These are phyloP conservation scores for Tipula confusa DNA, from an alignment of 2,888 invertebrate species.

Conservation along the genomic window DNA sequence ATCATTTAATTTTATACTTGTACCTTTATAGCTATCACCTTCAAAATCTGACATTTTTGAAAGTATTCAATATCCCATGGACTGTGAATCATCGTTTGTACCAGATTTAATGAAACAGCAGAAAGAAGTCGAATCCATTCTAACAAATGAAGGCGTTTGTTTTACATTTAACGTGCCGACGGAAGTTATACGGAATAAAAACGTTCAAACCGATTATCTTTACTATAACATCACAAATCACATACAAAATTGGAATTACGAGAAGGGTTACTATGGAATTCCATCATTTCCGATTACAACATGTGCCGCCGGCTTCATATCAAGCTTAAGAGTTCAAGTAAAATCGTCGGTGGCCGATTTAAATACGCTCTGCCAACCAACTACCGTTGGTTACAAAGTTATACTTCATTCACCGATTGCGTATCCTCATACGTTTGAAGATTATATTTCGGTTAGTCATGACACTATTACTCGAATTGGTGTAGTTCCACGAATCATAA, in stretches of 20 bases:
- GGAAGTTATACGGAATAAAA: too few relatives aligned
- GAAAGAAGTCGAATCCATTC: neutral
- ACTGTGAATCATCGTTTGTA: neutral
- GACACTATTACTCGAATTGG: too few relatives aligned
- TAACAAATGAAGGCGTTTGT: too few relatives aligned
- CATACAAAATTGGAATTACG: neutral
- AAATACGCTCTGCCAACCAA: neutral
- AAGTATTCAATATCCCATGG: neutral
- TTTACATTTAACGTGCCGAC: too few relatives aligned
- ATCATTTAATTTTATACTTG: neutral
- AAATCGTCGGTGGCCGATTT: neutral
- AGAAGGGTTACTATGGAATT: neutral
- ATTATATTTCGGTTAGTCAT: neutral
- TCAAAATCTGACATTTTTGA: neutral
- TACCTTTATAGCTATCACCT: neutral
- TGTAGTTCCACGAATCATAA: neutral
- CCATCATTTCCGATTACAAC: neutral
- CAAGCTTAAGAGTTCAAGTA: neutral
- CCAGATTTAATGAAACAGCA: neutral
- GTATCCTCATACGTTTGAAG: neutral
- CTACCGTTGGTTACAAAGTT: neutral
- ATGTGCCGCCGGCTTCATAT: neutral
- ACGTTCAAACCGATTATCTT: too few relatives aligned
- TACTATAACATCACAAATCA: too few relatives aligned
- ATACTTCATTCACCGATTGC: neutral